Percentiles rank a stretch among this genome's conserved stretches.
Evolutionary conservation across 2,797 vertebrate species (phyloP).

Genomic region (Syngnathus acus): DNA sequence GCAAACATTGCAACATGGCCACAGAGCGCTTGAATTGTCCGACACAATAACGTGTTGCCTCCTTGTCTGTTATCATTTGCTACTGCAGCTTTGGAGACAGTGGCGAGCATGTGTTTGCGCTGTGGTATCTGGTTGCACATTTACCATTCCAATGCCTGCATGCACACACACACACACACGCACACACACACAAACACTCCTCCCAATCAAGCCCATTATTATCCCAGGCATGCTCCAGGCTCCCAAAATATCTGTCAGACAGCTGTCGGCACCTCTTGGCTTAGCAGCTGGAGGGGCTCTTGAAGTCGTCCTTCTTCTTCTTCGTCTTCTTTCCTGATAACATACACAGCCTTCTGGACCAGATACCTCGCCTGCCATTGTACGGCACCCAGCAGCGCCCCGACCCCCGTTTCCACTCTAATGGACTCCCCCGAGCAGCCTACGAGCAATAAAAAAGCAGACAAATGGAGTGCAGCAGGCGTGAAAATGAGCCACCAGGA

Average conservation of each 20-base stretch:
- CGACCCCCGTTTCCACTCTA: neutral
- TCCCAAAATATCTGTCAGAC: slow-evolving; percentile 63
- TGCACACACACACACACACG: slow-evolving; percentile 7
- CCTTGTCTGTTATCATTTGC: slow-evolving; percentile 25
- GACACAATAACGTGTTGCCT: neutral
- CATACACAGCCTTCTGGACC: slow-evolving; percentile 6
- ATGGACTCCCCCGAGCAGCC: slow-evolving; percentile 17
- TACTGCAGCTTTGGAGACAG: slow-evolving; percentile 31
- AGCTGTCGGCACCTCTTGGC: slow-evolving; percentile 57
- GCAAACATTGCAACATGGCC: neutral
- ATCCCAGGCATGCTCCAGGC: slow-evolving; percentile 47
- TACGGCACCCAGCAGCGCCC: neutral
- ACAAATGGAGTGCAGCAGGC: slow-evolving; percentile 30
- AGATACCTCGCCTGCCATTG: neutral
- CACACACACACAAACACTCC: slow-evolving; percentile 32
- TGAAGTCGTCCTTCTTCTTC: slow-evolving; percentile 30
- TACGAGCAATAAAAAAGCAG: slow-evolving; percentile 24
- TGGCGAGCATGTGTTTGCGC: slow-evolving; percentile 41
- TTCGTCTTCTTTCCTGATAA: slow-evolving; percentile 20
- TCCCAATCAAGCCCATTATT: slow-evolving; percentile 61
- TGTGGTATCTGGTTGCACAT: slow-evolving; percentile 43
- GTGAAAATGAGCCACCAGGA: slow-evolving; percentile 19
- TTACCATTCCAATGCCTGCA: slow-evolving; percentile 30
- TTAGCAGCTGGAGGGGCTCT: slow-evolving; percentile 57
- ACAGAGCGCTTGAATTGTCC: neutral